Evolutionary conservation across 2,113 vertebrate species (phyloP), one percentile per base, ranked within the genome.

Genomic region (Scatophagus argus): DNA sequence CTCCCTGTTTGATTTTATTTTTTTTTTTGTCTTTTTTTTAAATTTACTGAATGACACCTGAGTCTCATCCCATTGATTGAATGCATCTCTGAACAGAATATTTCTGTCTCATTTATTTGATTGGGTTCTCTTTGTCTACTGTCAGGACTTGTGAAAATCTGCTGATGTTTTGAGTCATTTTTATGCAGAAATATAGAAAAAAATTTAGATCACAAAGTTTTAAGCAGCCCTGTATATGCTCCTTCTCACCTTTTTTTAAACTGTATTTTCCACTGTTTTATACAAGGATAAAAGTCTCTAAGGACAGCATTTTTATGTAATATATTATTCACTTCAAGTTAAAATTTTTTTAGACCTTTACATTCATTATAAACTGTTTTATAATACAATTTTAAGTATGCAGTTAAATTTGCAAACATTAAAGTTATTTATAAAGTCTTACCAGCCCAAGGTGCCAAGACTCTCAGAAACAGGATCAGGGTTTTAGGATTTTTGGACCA

Each of bases 331-430:
- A 11, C 13, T 38, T 29, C 16, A 39, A 31, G 3, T 59, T 49
- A 38, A 72, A 65, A 49, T 49, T 2, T 39, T 1, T 25, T 38
- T 49, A 10, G 14, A 51, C 12, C 16, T 41, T 41, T 32, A 25
- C 10, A 34, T 41, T 49, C 3, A 34, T 71, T 31, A 51, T 39
- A 51, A 59, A 16, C 11, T 12, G 32, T 19, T 64, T n/a, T n/a
- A n/a, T n/a, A n/a, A n/a, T 23, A 21, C 21, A 41, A 9, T 21
- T 72, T 9, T 44, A 27, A 34, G 25, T 38, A 8, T 72, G 19
- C 39, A 14, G 31, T 68, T 68, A 62, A 38, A 56, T 81, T 61
- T 55, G 47, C 55, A 62, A 74, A 74, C 39, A 62, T 74, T 69
- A 41, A 55, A 74, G 5, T 61, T 17, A 54, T 74, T 34, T 44